Conservation (phyloP, 2,797 vertebrate species). For the Borostomias antarcticus region DNA sequence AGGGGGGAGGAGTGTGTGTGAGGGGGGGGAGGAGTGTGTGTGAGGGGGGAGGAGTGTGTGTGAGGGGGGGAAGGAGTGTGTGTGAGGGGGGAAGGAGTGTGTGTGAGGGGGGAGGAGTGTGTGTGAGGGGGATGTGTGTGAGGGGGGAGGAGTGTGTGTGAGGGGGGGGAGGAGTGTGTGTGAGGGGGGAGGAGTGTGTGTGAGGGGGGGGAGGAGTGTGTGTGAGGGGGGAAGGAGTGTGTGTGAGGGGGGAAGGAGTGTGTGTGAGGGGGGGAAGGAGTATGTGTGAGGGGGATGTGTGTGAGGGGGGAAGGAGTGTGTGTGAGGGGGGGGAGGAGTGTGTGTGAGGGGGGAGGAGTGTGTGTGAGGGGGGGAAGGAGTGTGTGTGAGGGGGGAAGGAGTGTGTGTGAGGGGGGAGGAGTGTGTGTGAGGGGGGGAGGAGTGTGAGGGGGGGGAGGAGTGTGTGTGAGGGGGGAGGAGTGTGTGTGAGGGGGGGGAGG, state of each 20-base stretch:
- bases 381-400: constrained; percentile 25
- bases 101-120: constrained; percentile 6
- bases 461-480: constrained; percentile 25
- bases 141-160: not conserved
- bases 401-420: too few species aligned
- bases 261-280: not conserved
- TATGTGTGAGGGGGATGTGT: constrained; percentile 27
- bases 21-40: not conserved
- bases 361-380: not conserved
- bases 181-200: constrained; percentile 1
- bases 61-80: too few species aligned
- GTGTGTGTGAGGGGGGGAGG: too few species aligned
- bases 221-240: too few species aligned
- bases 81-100: not conserved
- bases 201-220: constrained; percentile 12
- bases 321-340: constrained; percentile 4
- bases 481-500: too few species aligned
- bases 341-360: constrained; percentile 19
- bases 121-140: too few species aligned
- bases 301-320: not conserved
- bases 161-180: constrained; percentile 15
- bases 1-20: too few species aligned
- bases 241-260: not conserved
- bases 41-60: constrained; percentile 14
- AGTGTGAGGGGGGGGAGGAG: constrained; percentile 4